Evolutionary conservation across 1,140 invertebrate species (phyloP).

Genomic region (Drosophila setifemur): DNA sequence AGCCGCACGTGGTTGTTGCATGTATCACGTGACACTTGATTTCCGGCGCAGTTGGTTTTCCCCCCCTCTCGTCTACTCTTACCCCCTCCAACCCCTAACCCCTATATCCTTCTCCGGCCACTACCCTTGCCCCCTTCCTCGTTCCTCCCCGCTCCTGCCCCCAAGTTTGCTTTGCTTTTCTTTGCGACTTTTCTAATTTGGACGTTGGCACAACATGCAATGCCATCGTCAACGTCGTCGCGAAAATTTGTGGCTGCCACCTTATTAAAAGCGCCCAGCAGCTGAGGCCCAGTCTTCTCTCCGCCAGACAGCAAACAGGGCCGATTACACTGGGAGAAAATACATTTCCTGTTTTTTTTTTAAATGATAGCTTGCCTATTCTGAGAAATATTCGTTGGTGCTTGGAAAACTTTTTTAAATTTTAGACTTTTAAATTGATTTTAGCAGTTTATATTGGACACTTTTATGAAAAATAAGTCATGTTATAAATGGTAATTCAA

Average conservation of each 20-base stretch:
- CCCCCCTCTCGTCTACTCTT: neutral
- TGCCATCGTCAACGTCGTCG: slow-evolving; percentile 63
- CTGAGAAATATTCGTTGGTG: neutral
- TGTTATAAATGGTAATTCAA: no score
- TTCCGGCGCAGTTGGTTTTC: slow-evolving; percentile 61
- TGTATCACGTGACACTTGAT: slow-evolving; percentile 79
- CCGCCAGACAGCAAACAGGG: slow-evolving; percentile 35
- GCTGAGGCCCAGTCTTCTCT: slow-evolving; percentile 59
- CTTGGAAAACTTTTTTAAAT: no score
- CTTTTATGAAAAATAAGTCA: no score
- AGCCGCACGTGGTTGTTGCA: slow-evolving; percentile 78
- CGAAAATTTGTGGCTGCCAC: slow-evolving; percentile 77
- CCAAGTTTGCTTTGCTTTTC: slow-evolving; percentile 69
- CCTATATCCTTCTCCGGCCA: neutral
- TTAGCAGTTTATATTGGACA: no score
- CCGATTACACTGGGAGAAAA: neutral
- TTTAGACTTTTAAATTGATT: no score
- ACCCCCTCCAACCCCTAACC: slow-evolving; percentile 7
- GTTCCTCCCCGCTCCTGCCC: neutral
- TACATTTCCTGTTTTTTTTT: no score
- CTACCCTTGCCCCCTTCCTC: slow-evolving; percentile 7
- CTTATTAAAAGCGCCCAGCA: slow-evolving; percentile 76
- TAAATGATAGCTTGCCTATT: neutral
- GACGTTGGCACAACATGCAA: slow-evolving; percentile 76
- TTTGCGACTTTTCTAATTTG: slow-evolving; percentile 79